phyloP scores from a whole-genome alignment of 2,113 vertebrate genomes.

The Madoqua kirkii region DNA sequence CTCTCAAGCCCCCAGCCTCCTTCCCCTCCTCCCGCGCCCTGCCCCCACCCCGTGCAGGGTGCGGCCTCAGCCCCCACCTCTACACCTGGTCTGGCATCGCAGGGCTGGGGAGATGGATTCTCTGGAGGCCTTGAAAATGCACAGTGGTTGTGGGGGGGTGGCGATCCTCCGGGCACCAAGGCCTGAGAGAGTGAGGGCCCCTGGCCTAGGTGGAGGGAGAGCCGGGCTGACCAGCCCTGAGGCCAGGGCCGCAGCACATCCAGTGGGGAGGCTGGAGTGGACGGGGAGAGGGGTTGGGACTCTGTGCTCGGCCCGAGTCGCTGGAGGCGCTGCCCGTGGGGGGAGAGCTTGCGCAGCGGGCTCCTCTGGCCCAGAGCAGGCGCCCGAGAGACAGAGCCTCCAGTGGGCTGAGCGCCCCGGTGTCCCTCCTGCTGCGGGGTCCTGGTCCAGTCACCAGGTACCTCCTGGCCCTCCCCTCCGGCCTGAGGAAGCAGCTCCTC shows the following conservation, averaged over 20 bases:
- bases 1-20: fast-evolving
- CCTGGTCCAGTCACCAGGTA: not conserved
- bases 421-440: fast-evolving
- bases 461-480: fast-evolving
- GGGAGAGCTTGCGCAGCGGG: fast-evolving
- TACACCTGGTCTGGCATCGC: fast-evolving
- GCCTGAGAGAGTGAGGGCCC: fast-evolving
- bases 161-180: fast-evolving
- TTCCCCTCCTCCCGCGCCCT: fast-evolving
- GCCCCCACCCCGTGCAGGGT: no score
- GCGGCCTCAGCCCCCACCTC: not conserved
- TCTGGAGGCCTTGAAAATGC: no score
- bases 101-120: not conserved
- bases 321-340: not conserved
- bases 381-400: fast-evolving
- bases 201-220: no score
- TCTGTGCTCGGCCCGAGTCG: fast-evolving
- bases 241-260: fast-evolving
- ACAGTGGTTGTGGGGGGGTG: fast-evolving
- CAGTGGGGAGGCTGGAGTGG: not conserved
- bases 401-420: fast-evolving
- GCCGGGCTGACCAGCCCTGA: fast-evolving
- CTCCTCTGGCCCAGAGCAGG: fast-evolving
- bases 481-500: not conserved
- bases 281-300: not conserved